Conservation (phyloP, 2,113 vertebrate genomes). For the Solea senegalensis region DNA sequence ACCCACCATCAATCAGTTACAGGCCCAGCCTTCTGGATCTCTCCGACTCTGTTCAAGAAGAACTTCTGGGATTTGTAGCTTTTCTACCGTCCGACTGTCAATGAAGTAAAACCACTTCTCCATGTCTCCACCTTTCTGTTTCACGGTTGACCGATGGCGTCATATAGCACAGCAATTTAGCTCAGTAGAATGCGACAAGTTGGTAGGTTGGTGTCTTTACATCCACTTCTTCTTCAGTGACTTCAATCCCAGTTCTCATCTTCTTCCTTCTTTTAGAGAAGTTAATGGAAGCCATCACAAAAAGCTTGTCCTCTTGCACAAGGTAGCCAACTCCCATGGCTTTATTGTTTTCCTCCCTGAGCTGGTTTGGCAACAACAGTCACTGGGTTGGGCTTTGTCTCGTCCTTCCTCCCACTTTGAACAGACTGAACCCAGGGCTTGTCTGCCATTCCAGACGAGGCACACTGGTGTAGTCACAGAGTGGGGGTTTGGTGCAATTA, state of each 20-base stretch:
- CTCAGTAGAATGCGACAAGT: constrained; percentile 20
- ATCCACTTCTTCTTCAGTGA: constrained; percentile 15
- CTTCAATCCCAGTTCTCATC: background rate
- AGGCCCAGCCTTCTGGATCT: no score
- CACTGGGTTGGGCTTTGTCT: background rate
- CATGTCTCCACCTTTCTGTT: constrained; percentile 30
- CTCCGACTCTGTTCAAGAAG: no score
- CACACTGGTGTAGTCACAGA: background rate
- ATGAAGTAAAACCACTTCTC: no score
- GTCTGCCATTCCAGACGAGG: constrained; percentile 1
- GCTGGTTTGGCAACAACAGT: constrained; percentile 27
- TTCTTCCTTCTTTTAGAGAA: background rate
- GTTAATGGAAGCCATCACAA: constrained; percentile 3
- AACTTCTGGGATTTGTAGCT: no score
- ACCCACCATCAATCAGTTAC: no score
- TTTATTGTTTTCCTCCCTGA: constrained; percentile 25
- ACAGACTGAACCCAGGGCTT: constrained; percentile 17
- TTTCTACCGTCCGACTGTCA: no score
- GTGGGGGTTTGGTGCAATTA: background rate
- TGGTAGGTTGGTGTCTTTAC: constrained; percentile 11
- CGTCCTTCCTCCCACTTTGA: constrained; percentile 20
- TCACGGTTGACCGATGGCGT: constrained; percentile 5
- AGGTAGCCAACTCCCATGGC: constrained; percentile 33
- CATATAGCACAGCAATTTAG: constrained; percentile 13
- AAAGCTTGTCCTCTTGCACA: constrained; percentile 3